A percentile compares a stretch with the other conserved stretches of the same genome.
Conservation (phyloP, 1,140 invertebrate genomes). For the Antheraea mylitta region DNA sequence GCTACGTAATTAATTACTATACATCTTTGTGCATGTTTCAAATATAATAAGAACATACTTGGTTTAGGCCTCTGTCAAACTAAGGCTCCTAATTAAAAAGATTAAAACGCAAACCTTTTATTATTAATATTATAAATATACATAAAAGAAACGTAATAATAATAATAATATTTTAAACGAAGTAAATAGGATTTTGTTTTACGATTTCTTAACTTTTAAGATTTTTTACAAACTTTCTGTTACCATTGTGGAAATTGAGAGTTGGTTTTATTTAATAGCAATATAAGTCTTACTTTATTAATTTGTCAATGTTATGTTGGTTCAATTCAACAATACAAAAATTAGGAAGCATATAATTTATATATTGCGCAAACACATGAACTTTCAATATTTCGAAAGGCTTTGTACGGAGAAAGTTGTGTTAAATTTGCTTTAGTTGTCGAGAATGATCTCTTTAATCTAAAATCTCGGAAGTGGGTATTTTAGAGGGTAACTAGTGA, state of each 20-base stretch:
- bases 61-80: background rate
- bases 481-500: background rate
- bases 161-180: too few relatives aligned
- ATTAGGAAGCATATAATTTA: background rate
- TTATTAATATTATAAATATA: background rate
- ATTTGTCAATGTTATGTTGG: too few relatives aligned
- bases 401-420: slow-evolving; percentile 3
- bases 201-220: too few relatives aligned
- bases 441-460: background rate
- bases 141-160: background rate
- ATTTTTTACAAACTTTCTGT: too few relatives aligned
- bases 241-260: background rate
- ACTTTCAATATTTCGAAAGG: background rate
- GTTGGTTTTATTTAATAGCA: background rate
- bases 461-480: background rate
- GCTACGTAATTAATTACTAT: background rate
- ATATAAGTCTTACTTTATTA: too few relatives aligned
- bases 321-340: too few relatives aligned
- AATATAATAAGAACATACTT: background rate
- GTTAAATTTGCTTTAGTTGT: background rate
- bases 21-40: background rate
- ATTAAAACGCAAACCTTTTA: background rate
- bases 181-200: too few relatives aligned
- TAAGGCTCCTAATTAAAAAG: background rate
- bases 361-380: background rate